These are phyloP conservation scores for Zootoca vivipara DNA, from an alignment of 2,113 vertebrate species.

Conservation along the genomic window DNA sequence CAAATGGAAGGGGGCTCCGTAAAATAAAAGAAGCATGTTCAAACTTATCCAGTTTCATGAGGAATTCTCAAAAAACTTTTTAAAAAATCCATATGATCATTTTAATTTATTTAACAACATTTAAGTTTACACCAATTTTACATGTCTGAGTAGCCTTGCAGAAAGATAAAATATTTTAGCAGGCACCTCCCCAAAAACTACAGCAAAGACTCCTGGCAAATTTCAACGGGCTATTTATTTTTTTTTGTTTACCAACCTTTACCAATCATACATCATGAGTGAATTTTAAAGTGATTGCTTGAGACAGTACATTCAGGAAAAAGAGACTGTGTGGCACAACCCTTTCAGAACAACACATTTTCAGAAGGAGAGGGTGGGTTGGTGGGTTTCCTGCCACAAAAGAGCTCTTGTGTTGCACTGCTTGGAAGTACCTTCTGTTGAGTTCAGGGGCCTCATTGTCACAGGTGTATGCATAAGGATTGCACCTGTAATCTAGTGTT, in stretches of 20 bases:
- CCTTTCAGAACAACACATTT: background rate
- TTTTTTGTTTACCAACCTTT: too few species aligned
- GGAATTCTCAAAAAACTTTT: background rate
- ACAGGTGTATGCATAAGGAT: background rate
- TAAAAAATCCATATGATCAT: background rate
- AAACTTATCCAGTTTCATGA: background rate
- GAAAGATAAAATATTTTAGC: too few species aligned
- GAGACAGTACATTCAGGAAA: background rate
- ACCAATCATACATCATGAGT: background rate
- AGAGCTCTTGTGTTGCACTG: background rate
- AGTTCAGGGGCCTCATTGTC: background rate
- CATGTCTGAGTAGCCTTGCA: too few species aligned
- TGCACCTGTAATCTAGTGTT: background rate
- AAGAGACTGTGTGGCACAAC: background rate
- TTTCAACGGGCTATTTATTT: too few species aligned
- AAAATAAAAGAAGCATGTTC: background rate
- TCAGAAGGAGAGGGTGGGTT: background rate
- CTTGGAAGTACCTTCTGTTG: background rate
- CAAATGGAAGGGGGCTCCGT: too few species aligned
- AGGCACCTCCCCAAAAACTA: too few species aligned
- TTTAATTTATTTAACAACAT: background rate
- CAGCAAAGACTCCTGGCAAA: too few species aligned
- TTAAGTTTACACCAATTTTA: too few species aligned
- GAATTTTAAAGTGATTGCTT: background rate
- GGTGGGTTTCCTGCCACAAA: background rate